These are phyloP conservation scores for Notospermus geniculatus DNA, from an alignment of 1,140 invertebrate genomes.

Conservation along the genomic window DNA sequence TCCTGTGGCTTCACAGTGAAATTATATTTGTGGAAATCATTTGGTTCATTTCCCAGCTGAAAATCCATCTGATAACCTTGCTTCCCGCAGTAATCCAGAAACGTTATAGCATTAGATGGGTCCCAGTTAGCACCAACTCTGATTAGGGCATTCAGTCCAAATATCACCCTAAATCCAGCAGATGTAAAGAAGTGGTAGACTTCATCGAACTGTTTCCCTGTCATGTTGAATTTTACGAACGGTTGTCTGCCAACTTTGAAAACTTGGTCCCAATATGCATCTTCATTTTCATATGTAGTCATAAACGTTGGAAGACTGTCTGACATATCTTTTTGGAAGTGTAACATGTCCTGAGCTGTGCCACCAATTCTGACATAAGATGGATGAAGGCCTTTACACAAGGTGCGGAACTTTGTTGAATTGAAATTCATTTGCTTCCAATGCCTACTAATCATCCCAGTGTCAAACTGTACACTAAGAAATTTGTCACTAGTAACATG, in stretches of 20 bases:
- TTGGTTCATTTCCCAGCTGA: slow-evolving; percentile 69
- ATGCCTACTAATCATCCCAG: no score
- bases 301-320: not conserved
- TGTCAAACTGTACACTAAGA: no score
- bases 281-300: no score
- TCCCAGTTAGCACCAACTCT: slow-evolving; percentile 66
- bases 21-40: no score
- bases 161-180: slow-evolving; percentile 63
- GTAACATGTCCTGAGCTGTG: slow-evolving; percentile 34
- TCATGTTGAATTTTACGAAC: slow-evolving; percentile 22
- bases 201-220: slow-evolving; percentile 57
- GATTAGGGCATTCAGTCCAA: slow-evolving; percentile 68
- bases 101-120: slow-evolving; percentile 63
- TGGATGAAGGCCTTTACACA: slow-evolving; percentile 36
- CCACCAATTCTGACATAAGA: slow-evolving; percentile 41
- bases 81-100: slow-evolving; percentile 63
- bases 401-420: slow-evolving; percentile 26
- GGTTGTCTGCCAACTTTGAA: slow-evolving; percentile 8
- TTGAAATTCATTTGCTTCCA: slow-evolving; percentile 17
- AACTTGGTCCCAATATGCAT: slow-evolving; percentile 5
- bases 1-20: no score
- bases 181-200: slow-evolving; percentile 64
- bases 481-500: no score
- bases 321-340: slow-evolving; percentile 19
- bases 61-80: slow-evolving; percentile 61